Conservation (phyloP, 2,113 vertebrate genomes). For the Podiceps cristatus region DNA sequence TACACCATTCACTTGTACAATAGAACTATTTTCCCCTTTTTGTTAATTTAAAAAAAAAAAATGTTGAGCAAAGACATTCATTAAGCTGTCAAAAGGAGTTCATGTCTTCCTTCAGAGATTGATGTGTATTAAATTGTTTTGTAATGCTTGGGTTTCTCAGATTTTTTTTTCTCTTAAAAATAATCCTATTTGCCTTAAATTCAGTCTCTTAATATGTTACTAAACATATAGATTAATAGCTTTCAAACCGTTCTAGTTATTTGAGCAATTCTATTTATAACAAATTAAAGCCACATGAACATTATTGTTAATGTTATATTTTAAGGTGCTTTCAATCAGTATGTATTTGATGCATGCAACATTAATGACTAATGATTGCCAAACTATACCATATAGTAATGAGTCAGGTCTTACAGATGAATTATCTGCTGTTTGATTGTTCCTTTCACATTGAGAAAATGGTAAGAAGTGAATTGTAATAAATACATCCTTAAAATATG, state of each 20-base stretch:
- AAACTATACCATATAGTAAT: neutral
- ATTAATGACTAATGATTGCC: neutral
- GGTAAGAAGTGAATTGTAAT: neutral
- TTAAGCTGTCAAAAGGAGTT: neutral
- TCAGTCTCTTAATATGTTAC: neutral
- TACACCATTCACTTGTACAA: no score
- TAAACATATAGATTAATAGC: neutral
- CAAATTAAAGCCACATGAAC: neutral
- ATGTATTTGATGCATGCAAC: neutral
- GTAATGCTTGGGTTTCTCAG: neutral
- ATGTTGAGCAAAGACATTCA: neutral
- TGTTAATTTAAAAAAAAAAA: neutral
- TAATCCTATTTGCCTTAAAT: neutral
- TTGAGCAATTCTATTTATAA: neutral
- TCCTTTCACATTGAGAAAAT: neutral
- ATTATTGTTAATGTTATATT: neutral
- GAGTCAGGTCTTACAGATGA: neutral
- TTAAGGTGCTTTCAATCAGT: neutral
- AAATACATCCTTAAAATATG: neutral
- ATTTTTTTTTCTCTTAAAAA: neutral
- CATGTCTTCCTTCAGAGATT: neutral
- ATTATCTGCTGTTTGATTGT: neutral
- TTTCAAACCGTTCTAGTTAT: neutral
- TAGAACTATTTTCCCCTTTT: neutral
- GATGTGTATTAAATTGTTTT: neutral